A percentile compares a stretch with the other conserved stretches of the same genome.
phyloP scores from a whole-genome alignment of 1,140 invertebrate species.

The Hypothenemus hampei region DNA sequence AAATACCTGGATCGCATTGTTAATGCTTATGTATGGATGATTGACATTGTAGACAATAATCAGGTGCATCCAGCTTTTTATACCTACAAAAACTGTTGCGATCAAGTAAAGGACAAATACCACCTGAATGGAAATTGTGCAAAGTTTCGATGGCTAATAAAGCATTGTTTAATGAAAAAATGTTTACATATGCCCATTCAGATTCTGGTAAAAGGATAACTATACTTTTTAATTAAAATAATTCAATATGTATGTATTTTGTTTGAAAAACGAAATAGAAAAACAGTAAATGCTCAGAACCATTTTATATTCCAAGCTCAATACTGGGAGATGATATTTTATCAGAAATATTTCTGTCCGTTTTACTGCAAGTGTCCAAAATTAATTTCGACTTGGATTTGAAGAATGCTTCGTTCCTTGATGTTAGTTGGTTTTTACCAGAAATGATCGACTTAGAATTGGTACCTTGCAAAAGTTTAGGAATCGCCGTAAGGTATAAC shows the following conservation, averaged over 20 bases:
- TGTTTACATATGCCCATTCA: slow-evolving; percentile 54
- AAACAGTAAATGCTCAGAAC: too few relatives aligned
- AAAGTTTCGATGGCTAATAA: slow-evolving; percentile 52
- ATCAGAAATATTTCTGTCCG: slow-evolving; percentile 55
- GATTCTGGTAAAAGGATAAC: slow-evolving; percentile 49
- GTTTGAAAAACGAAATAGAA: too few relatives aligned
- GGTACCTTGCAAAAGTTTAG: slow-evolving; percentile 53
- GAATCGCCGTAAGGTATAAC: slow-evolving; percentile 51
- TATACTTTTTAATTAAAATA: too few relatives aligned
- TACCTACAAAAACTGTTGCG: slow-evolving; percentile 46
- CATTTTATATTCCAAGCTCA: slow-evolving; percentile 31
- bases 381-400: slow-evolving; percentile 53
- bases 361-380: slow-evolving; percentile 51
- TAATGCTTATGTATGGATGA: slow-evolving; percentile 51
- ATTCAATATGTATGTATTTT: too few relatives aligned
- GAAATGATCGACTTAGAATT: slow-evolving; percentile 48
- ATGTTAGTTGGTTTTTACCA: slow-evolving; percentile 54
- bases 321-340: slow-evolving; percentile 54
- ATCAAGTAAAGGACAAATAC: slow-evolving; percentile 44
- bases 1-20: slow-evolving; percentile 45
- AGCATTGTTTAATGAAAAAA: slow-evolving; percentile 51
- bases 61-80: too few relatives aligned
- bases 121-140: slow-evolving; percentile 49
- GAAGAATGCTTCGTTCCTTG: slow-evolving; percentile 52
- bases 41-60: slow-evolving; percentile 38